These are phyloP conservation scores for Cyprinus carpio DNA, from an alignment of 2,113 vertebrate genomes.

Conservation along the genomic window DNA sequence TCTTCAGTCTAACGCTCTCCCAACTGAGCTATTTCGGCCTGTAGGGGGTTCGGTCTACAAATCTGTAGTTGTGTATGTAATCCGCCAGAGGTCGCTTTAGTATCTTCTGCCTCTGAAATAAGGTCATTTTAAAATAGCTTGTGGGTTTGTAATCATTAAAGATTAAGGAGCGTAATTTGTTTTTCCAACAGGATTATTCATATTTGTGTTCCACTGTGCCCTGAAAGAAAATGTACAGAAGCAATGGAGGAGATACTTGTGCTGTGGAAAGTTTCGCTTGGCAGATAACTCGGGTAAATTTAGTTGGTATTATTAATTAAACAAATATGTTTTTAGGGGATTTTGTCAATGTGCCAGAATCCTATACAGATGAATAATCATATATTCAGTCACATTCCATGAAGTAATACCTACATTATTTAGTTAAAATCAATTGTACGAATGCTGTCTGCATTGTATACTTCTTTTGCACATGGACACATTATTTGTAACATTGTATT, in stretches of 20 bases:
- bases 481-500: background rate
- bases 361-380: background rate
- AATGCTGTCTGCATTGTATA: background rate
- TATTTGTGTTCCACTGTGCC: slow-evolving; percentile 97
- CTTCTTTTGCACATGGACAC: background rate
- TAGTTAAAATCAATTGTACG: background rate
- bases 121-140: background rate
- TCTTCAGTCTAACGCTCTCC: slow-evolving; percentile 27
- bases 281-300: slow-evolving; percentile 93
- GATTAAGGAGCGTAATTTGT: background rate
- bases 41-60: fast-evolving
- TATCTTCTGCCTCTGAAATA: background rate
- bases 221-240: slow-evolving; percentile 99
- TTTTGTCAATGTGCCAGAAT: background rate
- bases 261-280: slow-evolving; percentile 88
- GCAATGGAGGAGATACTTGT: slow-evolving; percentile 93
- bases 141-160: background rate
- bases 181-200: slow-evolving; percentile 85
- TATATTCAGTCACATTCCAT: background rate
- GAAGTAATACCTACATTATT: background rate
- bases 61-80: background rate
- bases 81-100: slow-evolving; percentile 49
- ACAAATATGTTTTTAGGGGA: background rate
- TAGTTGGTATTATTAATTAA: no score
- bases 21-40: slow-evolving; percentile 41